Evolutionary conservation across 2,797 vertebrate species (phyloP).

Genomic region (Muraenolepis orangiensis): DNA sequence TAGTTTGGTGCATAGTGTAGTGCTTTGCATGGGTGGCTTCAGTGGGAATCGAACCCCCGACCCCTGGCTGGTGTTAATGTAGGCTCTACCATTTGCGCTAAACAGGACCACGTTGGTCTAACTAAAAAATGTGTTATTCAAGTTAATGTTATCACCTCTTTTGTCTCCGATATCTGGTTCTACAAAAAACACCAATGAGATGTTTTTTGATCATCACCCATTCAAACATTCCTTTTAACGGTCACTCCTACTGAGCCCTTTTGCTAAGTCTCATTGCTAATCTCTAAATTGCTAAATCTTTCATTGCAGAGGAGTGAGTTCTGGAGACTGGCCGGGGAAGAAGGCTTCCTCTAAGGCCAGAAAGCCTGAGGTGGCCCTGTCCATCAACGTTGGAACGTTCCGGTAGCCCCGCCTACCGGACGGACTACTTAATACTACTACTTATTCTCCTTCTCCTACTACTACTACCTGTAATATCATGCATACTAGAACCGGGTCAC

Average conservation of each 20-base stretch:
- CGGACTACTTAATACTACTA: not conserved
- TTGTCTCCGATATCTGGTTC: no score
- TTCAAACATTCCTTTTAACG: not conserved
- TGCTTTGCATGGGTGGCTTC: no score
- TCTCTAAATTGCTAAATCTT: not conserved
- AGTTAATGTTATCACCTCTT: no score
- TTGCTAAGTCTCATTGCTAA: not conserved
- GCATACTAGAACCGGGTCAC: not conserved
- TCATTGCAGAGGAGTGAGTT: not conserved
- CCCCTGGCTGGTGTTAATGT: no score
- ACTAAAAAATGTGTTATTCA: no score
- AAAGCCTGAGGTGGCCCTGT: conserved; percentile 78
- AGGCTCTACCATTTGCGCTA: no score
- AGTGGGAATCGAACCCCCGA: no score
- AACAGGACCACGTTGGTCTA: no score
- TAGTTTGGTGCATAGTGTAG: no score
- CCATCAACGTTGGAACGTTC: conserved; percentile 76
- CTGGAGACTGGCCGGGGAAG: conserved; percentile 41
- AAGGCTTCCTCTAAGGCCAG: conserved; percentile 61
- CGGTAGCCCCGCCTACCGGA: conserved; percentile 52
- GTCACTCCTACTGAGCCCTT: not conserved
- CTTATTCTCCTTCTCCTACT: not conserved
- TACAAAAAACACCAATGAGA: no score
- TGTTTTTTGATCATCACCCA: no score
- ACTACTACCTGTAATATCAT: conserved; percentile 14